Evolutionary conservation across 92 coral and sea anemone species (phyloP).

Genomic region (Epizoanthus scotinus): DNA sequence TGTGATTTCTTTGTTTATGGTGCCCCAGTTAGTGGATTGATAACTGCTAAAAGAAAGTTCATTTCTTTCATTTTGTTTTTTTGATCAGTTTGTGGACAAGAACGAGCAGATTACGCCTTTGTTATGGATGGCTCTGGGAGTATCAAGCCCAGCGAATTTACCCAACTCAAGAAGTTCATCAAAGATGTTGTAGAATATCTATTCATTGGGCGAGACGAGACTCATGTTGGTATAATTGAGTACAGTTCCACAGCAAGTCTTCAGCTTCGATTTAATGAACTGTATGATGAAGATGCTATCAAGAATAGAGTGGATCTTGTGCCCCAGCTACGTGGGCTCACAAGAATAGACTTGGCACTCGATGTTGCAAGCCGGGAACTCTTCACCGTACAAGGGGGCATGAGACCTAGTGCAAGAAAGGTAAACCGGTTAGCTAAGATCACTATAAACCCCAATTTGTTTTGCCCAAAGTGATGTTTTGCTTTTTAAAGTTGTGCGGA

Average conservation of each 20-base stretch:
- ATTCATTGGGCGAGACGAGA: conserved; percentile 48
- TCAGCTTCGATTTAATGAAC: conserved; percentile 46
- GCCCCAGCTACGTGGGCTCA: conserved; percentile 54
- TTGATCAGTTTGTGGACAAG: conserved; percentile 80
- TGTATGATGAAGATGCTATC: conserved; percentile 57
- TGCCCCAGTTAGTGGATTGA: too few relatives aligned
- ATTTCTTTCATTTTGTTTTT: background rate
- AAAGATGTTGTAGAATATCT: conserved; percentile 66
- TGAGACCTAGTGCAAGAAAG: conserved; percentile 73
- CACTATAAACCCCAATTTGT: too few relatives aligned
- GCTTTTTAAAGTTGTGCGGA: too few relatives aligned
- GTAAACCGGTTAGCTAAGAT: conserved; percentile 54
- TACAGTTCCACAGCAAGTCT: conserved; percentile 63
- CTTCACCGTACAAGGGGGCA: conserved; percentile 68
- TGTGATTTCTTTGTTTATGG: too few relatives aligned
- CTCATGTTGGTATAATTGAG: conserved; percentile 75
- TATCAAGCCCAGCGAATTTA: conserved; percentile 48
- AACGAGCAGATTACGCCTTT: conserved; percentile 78
- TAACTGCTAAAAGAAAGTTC: background rate
- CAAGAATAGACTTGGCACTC: conserved; percentile 82
- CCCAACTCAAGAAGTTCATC: conserved; percentile 49
- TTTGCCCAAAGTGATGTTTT: too few relatives aligned
- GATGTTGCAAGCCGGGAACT: conserved; percentile 54
- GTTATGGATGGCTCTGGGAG: conserved; percentile 82
- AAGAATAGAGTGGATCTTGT: conserved; percentile 47